Evolutionary conservation across 2,888 invertebrate genomes (phyloP), one percentile per base, ranked within the genome.

Genomic region (Habrosyne pyritoides): DNA sequence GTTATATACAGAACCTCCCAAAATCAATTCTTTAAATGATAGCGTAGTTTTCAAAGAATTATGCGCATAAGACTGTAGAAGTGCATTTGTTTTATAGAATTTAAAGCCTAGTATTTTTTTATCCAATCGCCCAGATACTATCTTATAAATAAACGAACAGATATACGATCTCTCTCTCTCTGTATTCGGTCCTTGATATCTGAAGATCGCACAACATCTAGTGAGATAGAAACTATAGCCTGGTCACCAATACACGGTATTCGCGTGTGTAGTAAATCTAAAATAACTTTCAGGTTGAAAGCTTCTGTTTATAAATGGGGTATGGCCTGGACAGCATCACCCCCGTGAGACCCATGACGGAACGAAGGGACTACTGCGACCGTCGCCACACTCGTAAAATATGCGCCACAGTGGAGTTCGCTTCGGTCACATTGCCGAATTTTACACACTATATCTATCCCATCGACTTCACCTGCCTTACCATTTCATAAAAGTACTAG

Each of bases 201-300:
- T n/a, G n/a, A n/a, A n/a, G n/a, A n/a, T n/a, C 70, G 64, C 60
- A 60, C 64, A 42, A 42, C n/a, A 18, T 18, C 33, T 18, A 18
- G 8, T 6, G 18, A 42, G 1, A 6, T n/a, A 42, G 18, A 18
- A 42, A 42, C 14, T 42, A 18, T 42, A 14, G 18, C n/a, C 42
- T 42, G 42, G 42, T 42, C 14, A 42, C 42, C 42, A 18, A 18
- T 42, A 33, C 33, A 2, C 33, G 12, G 42, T 18, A 8, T 71
- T 68, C 66, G 33, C 33, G 67, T 64, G 63, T 55, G 54, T 61
- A 71, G 67, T 76, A 77, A 76, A 80, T 77, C 72, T 66, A 64
- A 73, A 78, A 75, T 76, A 79, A 71, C 69, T 70, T 69, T 63
- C 57, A 66, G 74, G 77, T 73, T 77, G 73, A 80, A 79, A 77